These are phyloP conservation scores for Scaptomyza hsui DNA, from an alignment of 1,140 invertebrate genomes.

Conservation along the genomic window DNA sequence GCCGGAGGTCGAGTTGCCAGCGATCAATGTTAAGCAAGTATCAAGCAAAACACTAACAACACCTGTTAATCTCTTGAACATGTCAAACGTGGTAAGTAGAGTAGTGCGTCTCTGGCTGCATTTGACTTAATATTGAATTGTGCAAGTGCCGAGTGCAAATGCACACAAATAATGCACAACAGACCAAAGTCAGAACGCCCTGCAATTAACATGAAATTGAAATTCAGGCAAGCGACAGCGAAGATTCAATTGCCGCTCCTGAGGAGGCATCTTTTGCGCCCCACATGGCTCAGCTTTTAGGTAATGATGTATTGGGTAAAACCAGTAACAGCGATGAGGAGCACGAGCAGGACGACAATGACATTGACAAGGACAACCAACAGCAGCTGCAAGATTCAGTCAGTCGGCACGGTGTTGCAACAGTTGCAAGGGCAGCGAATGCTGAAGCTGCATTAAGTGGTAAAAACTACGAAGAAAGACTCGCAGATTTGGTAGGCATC, in stretches of 20 bases:
- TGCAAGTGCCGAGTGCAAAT: constrained; percentile 39
- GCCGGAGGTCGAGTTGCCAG: constrained; percentile 64
- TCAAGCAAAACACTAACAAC: constrained; percentile 78
- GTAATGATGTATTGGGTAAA: constrained; percentile 68
- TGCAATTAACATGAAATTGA: constrained; percentile 67
- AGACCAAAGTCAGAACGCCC: constrained; percentile 28
- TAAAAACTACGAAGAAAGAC: constrained; percentile 83
- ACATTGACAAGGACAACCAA: background rate
- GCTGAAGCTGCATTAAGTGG: constrained; percentile 57
- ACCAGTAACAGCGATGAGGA: constrained; percentile 23
- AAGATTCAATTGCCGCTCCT: constrained; percentile 58
- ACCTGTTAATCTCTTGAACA: constrained; percentile 77
- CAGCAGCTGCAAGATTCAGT: constrained; percentile 2
- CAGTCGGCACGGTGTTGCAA: background rate
- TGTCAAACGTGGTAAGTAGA: constrained; percentile 72
- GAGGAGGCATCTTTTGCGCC: constrained; percentile 20
- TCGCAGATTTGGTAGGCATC: constrained; percentile 81
- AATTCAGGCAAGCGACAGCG: constrained; percentile 81
- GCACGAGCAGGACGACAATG: constrained; percentile 14
- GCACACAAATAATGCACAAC: constrained; percentile 29
- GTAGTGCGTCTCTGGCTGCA: constrained; percentile 32
- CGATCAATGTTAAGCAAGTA: constrained; percentile 72
- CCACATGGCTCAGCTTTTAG: constrained; percentile 56
- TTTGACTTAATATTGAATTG: constrained; percentile 27
- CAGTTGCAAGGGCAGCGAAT: constrained; percentile 28